phyloP scores from a whole-genome alignment of 2,797 vertebrate genomes.

The Chelon auratus region DNA sequence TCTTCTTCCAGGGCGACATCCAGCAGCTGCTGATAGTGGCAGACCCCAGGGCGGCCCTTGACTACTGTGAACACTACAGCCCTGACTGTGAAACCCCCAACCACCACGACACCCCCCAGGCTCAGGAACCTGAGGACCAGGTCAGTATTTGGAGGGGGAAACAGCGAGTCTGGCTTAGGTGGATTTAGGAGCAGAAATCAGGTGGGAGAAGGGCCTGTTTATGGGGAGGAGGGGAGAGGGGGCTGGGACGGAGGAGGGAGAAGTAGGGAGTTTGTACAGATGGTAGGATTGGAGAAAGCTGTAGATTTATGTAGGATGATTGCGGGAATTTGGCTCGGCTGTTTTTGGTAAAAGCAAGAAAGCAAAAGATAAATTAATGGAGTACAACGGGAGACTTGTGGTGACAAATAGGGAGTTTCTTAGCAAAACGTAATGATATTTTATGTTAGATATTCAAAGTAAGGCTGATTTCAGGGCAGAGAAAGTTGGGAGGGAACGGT shows the following conservation, averaged over 20 bases:
- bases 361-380: conserved; percentile 23
- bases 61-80: conserved; percentile 99
- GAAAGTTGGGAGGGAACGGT: neutral
- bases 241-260: neutral
- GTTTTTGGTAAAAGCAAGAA: conserved; percentile 8
- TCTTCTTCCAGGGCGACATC: conserved; percentile 93
- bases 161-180: neutral
- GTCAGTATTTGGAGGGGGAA: conserved; percentile 70
- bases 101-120: conserved; percentile 90
- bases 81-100: conserved; percentile 94
- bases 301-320: conserved; percentile 37
- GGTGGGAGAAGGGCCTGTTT: conserved; percentile 3
- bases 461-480: neutral
- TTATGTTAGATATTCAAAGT: neutral
- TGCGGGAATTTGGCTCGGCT: conserved; percentile 41
- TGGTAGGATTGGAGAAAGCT: conserved; percentile 4
- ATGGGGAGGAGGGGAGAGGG: neutral
- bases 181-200: conserved; percentile 8
- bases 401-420: neutral
- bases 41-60: conserved; percentile 93
- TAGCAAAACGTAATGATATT: neutral
- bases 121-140: conserved; percentile 92
- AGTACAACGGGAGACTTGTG: neutral
- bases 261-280: neutral
- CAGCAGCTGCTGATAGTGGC: conserved; percentile 94